phyloP scores from a whole-genome alignment of 1,140 invertebrate genomes.

The Arion vulgaris region DNA sequence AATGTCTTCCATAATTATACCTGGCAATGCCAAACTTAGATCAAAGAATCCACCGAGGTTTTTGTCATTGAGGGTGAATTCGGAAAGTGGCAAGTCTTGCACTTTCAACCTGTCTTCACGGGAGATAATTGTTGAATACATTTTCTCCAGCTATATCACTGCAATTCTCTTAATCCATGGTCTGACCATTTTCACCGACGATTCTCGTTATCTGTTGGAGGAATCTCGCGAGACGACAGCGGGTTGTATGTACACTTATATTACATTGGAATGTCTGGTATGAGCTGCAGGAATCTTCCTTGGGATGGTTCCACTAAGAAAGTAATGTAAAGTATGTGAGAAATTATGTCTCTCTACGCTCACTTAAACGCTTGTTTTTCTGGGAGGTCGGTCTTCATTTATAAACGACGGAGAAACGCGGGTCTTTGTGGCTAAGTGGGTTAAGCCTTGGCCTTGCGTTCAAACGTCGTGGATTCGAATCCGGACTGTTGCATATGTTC shows the following conservation, averaged over 20 bases:
- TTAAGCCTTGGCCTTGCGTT: too few species aligned
- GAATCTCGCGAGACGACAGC: not conserved
- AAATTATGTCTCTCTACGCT: not conserved
- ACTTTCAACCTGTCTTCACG: too few species aligned
- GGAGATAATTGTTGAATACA: not conserved
- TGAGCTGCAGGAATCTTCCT: not conserved
- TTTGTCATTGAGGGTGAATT: too few species aligned
- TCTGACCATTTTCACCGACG: not conserved
- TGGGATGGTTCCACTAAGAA: not conserved
- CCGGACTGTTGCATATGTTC: too few species aligned
- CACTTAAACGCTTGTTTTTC: not conserved
- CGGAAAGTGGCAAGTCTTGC: too few species aligned
- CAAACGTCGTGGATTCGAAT: too few species aligned
- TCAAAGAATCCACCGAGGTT: too few species aligned
- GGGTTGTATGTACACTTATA: not conserved
- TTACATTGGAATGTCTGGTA: not conserved
- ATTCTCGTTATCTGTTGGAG: slow-evolving; percentile 12
- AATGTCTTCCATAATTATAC: too few species aligned
- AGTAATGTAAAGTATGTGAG: not conserved
- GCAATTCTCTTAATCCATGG: not conserved
- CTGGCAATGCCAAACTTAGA: too few species aligned
- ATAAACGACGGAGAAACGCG: not conserved
- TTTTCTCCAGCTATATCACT: not conserved
- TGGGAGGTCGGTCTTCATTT: not conserved
- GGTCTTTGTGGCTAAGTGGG: too few species aligned